These are phyloP conservation scores for Hetaerina americana DNA, from an alignment of 1,140 invertebrate genomes.

Conservation along the genomic window DNA sequence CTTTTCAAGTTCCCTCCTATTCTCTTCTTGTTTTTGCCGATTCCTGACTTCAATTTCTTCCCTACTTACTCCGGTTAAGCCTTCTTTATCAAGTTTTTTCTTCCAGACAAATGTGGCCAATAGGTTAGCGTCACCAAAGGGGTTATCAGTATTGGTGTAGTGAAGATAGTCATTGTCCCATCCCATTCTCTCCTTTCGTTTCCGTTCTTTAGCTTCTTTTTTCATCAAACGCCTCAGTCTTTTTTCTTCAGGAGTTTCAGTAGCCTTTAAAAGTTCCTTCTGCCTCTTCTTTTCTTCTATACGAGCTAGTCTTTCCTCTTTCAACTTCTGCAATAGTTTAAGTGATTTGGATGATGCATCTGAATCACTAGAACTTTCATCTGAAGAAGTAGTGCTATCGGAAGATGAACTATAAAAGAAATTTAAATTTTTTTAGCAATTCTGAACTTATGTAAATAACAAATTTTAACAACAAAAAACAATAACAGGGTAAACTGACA, in stretches of 20 bases:
- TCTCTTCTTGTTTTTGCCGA: slow-evolving; percentile 79
- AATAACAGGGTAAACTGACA: no score
- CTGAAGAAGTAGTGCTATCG: neutral
- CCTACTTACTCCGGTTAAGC: slow-evolving; percentile 58
- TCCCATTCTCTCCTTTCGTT: slow-evolving; percentile 79
- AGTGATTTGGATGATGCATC: slow-evolving; percentile 34
- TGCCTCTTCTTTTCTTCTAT: slow-evolving; percentile 50
- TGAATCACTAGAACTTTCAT: slow-evolving; percentile 1
- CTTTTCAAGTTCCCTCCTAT: slow-evolving; percentile 77
- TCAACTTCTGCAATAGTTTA: slow-evolving; percentile 53
- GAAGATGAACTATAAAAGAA: slow-evolving; percentile 4
- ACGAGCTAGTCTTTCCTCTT: slow-evolving; percentile 51
- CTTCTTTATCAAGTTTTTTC: slow-evolving; percentile 94
- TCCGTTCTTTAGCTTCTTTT: slow-evolving; percentile 84
- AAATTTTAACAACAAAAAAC: no score
- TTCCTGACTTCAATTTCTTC: slow-evolving; percentile 79
- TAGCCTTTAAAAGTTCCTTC: slow-evolving; percentile 75
- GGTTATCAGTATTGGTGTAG: slow-evolving; percentile 97
- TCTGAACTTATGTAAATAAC: no score
- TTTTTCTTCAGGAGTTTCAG: slow-evolving; percentile 93
- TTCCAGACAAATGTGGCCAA: slow-evolving; percentile 90
- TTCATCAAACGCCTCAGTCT: slow-evolving; percentile 70
- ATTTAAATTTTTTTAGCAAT: no score
- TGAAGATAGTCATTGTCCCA: slow-evolving; percentile 93
- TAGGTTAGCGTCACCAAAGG: slow-evolving; percentile 92